Conservation (phyloP, 2,888 invertebrate species). For the Liodrosophila aerea region DNA sequence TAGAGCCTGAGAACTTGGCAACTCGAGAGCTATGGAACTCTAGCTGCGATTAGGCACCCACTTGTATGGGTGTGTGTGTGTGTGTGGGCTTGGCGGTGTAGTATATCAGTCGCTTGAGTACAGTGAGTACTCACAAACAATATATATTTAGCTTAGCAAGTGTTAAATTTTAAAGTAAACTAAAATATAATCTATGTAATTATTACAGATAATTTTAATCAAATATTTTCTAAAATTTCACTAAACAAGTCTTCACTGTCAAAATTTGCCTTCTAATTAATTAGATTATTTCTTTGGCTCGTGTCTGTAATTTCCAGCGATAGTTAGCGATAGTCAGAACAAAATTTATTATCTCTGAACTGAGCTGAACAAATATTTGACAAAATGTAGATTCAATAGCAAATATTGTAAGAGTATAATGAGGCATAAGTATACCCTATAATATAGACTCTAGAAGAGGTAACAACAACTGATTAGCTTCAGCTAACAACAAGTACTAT, state of each 20-base stretch:
- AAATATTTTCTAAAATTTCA: no score
- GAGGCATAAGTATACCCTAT: neutral
- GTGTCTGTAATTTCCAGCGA: conserved; percentile 4
- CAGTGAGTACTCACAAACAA: neutral
- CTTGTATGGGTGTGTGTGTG: conserved; percentile 8
- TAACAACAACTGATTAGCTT: conserved; percentile 20
- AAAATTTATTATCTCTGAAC: neutral
- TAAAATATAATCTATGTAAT: no score
- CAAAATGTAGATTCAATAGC: neutral
- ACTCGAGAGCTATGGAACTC: conserved; percentile 4
- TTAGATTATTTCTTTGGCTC: conserved; percentile 6
- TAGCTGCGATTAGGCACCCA: conserved; percentile 29
- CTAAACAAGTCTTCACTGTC: neutral
- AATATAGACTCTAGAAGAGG: neutral
- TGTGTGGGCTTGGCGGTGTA: neutral
- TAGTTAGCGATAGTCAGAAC: conserved; percentile 7
- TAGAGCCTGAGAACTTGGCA: conserved; percentile 4
- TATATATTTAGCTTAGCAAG: neutral
- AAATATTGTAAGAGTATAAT: neutral
- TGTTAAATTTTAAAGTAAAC: no score
- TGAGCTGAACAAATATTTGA: conserved; percentile 4
- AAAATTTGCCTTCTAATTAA: neutral
- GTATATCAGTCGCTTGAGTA: conserved; percentile 16
- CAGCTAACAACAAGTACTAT: conserved; percentile 8
- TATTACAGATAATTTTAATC: no score